Percentiles rank a stretch among this genome's conserved stretches.
Conservation (phyloP, 2,888 invertebrate species). For the Shargacucullia verbasci region DNA sequence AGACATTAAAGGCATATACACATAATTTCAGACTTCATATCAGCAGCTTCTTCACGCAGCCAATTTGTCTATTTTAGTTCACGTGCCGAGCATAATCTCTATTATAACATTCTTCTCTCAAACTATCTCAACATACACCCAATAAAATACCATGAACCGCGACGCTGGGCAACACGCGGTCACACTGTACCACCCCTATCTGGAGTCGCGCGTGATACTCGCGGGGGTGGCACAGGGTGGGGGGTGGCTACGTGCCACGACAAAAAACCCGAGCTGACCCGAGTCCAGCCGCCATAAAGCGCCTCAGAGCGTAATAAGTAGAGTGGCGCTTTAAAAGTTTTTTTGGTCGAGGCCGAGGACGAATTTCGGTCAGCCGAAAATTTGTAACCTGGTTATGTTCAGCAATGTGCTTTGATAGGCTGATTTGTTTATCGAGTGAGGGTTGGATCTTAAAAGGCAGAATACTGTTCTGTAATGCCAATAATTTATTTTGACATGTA, state of each 20-base stretch:
- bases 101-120: too few species aligned
- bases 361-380: constrained; percentile 14
- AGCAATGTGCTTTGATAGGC: too few species aligned
- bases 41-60: too few species aligned
- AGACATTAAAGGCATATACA: too few species aligned
- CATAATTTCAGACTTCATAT: too few species aligned
- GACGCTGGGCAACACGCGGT: constrained; percentile 52
- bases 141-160: constrained; percentile 21
- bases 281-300: constrained; percentile 81
- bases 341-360: constrained; percentile 39
- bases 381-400: background rate
- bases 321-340: constrained; percentile 35
- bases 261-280: constrained; percentile 84
- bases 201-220: constrained; percentile 73
- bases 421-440: too few species aligned
- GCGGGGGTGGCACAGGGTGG: constrained; percentile 64
- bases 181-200: constrained; percentile 68
- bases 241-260: constrained; percentile 78
- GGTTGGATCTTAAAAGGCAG: too few species aligned
- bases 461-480: too few species aligned
- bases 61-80: too few species aligned
- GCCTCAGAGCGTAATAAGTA: constrained; percentile 77
- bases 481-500: too few species aligned
- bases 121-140: constrained; percentile 4
- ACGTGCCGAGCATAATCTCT: too few species aligned